Base-by-base conservation (phyloP, 2,888 invertebrate species). In the Drosophila cracens region DNA sequence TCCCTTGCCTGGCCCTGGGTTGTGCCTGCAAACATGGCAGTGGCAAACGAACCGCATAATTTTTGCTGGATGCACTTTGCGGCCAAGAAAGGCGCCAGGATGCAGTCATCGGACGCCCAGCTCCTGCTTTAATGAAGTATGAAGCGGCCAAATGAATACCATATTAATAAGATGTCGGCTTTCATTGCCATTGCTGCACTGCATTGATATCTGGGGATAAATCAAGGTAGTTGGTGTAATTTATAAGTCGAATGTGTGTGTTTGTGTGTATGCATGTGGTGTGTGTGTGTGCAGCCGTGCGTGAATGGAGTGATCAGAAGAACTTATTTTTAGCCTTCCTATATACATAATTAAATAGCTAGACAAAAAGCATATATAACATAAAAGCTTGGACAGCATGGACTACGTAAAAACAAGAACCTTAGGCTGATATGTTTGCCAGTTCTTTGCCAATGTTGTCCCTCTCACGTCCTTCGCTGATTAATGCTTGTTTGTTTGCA, bases 141-240 rank as follows among this genome's bases (percentile, higher is more conserved):
- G 85, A 78, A 87, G 79, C 83, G 79, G 63, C 75, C 89, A 89
- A 87, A 87, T 87, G 90, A 85, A 87, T 90, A 89, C 82, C 82
- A 87, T 87, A 90, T 87, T 90, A 87, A 90, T 87, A 89, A 79
- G 81, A 90, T 82, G 90, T 87, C 85, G 85, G 82, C 82, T 83
- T 68, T 71, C 68, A 70, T 66, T 70, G 69, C 27, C 73, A 71
- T 60, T 74, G 71, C 38, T 57, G 60, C 66, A 57, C 52, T 62
- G 52, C 87, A 86, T 74, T 83, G 89, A 82, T 76, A 87, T 77
- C 75, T 57, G 54, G 31, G 57, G 33, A 86, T 86, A 86, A 89
- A 86, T 86, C 87, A 90, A 89, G 86, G 90, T 83, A 70, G 81
- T 57, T 81, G 73, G 70, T 70, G 80, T 87, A 82, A 84, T 89